These are phyloP conservation scores for Margaritifera margaritifera DNA, from an alignment of 2,888 invertebrate species.

Conservation along the genomic window DNA sequence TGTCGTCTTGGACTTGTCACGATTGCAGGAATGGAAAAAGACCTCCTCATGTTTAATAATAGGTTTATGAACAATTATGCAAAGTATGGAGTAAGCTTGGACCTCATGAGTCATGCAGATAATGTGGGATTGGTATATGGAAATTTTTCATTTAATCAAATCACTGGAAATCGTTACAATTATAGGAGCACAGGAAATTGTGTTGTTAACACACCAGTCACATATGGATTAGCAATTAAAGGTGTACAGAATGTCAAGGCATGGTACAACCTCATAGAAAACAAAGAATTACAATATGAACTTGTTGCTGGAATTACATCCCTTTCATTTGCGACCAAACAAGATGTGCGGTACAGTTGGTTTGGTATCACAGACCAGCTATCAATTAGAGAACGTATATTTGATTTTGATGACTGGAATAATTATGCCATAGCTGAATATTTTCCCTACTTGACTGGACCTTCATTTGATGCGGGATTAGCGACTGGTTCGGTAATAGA, in stretches of 20 bases:
- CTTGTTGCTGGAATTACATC: conserved; percentile 90
- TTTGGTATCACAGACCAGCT: conserved; percentile 89
- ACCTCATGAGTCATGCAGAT: conserved; percentile 93
- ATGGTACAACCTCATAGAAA: conserved; percentile 89
- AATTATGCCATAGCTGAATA: conserved; percentile 95
- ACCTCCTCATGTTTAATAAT: conserved; percentile 87
- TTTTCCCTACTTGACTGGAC: conserved; percentile 86
- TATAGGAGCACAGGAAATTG: conserved; percentile 30
- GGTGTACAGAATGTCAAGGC: conserved; percentile 96
- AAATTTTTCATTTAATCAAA: conserved; percentile 60
- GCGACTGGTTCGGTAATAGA: conserved; percentile 50
- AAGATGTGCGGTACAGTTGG: conserved; percentile 95
- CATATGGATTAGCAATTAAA: conserved; percentile 89
- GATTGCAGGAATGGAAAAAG: conserved; percentile 94
- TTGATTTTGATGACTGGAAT: conserved; percentile 99
- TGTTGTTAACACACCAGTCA: conserved; percentile 55
- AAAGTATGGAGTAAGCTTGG: conserved; percentile 88
- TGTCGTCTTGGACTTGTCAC: conserved; percentile 78
- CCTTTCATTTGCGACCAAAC: conserved; percentile 87
- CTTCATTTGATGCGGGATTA: conserved; percentile 48
- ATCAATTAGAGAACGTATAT: conserved; percentile 87
- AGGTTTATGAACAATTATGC: conserved; percentile 86
- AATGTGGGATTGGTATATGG: conserved; percentile 84
- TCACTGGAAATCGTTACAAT: conserved; percentile 51
- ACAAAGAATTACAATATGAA: conserved; percentile 81